These are phyloP conservation scores for Chloropsis cyanopogon DNA, from an alignment of 2,113 vertebrate species.

Conservation along the genomic window DNA sequence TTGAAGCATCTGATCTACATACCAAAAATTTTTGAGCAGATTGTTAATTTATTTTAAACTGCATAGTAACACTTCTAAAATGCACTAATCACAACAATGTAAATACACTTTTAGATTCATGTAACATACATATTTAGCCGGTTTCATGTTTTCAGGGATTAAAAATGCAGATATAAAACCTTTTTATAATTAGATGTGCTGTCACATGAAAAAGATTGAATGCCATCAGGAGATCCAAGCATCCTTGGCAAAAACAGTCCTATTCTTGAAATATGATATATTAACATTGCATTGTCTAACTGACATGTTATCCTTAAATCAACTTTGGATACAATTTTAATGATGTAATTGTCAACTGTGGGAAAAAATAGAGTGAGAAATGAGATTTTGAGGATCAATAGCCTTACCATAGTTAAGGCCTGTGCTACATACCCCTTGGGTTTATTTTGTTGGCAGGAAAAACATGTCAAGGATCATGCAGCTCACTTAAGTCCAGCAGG, in stretches of 20 bases:
- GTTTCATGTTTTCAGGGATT: constrained; percentile 1
- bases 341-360: background rate
- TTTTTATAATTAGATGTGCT: background rate
- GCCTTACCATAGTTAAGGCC: background rate
- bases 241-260: background rate
- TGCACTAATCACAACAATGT: constrained; percentile 54
- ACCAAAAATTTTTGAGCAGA: constrained; percentile 48
- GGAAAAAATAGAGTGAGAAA: background rate
- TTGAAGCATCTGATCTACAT: constrained; percentile 36
- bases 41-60: constrained; percentile 63
- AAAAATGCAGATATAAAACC: constrained; percentile 14
- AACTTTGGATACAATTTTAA: background rate
- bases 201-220: background rate
- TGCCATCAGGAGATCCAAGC: background rate
- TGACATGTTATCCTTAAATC: background rate
- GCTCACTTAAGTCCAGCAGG: background rate
- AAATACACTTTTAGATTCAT: constrained; percentile 7
- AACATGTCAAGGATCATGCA: background rate
- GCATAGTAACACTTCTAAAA: constrained; percentile 62
- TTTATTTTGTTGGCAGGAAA: background rate
- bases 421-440: background rate
- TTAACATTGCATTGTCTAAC: background rate
- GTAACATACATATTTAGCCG: constrained; percentile 10
- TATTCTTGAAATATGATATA: background rate
- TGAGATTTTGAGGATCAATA: background rate